Percentiles rank a stretch among this genome's conserved stretches.
These are phyloP conservation scores for Mactra quadrangularis DNA, from an alignment of 1,140 invertebrate genomes.

Conservation along the genomic window DNA sequence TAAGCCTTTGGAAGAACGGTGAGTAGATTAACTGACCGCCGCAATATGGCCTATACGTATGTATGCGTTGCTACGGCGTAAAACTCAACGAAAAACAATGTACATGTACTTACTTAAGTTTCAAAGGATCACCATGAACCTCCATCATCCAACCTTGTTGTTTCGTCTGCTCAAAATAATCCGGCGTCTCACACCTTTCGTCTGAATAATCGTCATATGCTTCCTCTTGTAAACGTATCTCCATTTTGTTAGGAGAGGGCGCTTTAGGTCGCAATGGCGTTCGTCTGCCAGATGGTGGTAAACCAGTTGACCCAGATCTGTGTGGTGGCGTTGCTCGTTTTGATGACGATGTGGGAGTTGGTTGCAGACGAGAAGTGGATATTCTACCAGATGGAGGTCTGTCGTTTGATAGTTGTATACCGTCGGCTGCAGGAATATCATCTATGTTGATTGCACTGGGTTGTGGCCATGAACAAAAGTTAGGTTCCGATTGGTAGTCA, in stretches of 20 bases:
- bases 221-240: conserved; percentile 31
- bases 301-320: neutral
- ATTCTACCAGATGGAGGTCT: conserved; percentile 19
- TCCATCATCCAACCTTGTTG: conserved; percentile 80
- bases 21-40: no score
- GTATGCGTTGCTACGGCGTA: no score
- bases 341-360: conserved; percentile 8
- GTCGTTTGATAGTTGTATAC: conserved; percentile 13
- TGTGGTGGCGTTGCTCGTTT: conserved; percentile 12
- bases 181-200: conserved; percentile 37
- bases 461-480: conserved; percentile 37
- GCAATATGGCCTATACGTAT: no score
- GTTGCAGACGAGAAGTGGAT: neutral
- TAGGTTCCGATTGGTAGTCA: neutral
- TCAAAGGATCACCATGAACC: conserved; percentile 78
- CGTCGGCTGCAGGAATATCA: conserved; percentile 16
- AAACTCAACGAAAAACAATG: no score
- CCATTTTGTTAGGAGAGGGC: conserved; percentile 56
- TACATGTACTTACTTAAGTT: conserved; percentile 81
- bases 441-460: conserved; percentile 36
- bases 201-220: neutral
- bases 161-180: conserved; percentile 72
- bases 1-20: no score
- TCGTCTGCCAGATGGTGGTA: conserved; percentile 41
- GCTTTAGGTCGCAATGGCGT: conserved; percentile 49